These are phyloP conservation scores for Phrynocephalus versicolor DNA, from an alignment of 2,113 vertebrate species.

Conservation along the genomic window DNA sequence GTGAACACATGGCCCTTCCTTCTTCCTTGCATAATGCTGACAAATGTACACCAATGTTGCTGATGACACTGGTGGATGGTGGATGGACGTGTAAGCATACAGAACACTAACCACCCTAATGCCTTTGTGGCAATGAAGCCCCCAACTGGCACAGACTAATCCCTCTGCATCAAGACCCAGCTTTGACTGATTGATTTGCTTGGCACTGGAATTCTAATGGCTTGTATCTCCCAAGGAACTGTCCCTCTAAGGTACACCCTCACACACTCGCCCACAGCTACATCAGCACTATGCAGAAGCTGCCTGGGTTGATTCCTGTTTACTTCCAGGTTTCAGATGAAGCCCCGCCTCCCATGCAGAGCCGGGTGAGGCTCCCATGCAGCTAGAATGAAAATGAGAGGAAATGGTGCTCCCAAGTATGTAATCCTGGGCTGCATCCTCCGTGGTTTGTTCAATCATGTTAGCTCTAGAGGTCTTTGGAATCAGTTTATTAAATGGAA, in stretches of 20 bases:
- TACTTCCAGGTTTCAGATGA: too few species aligned
- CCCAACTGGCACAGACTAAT: not conserved
- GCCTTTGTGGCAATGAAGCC: not conserved
- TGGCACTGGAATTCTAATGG: not conserved
- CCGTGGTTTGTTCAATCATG: not conserved
- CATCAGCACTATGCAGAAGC: too few species aligned
- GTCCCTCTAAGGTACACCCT: too few species aligned
- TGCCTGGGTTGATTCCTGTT: too few species aligned
- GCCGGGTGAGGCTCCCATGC: too few species aligned
- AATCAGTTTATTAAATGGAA: not conserved
- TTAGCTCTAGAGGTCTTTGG: not conserved
- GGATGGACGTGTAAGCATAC: not conserved
- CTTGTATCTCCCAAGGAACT: not conserved
- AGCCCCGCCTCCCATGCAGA: too few species aligned
- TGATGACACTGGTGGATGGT: not conserved
- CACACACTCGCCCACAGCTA: too few species aligned
- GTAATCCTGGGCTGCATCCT: not conserved
- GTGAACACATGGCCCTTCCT: not conserved
- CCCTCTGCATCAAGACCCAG: not conserved
- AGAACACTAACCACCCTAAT: not conserved
- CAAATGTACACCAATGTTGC: not conserved
- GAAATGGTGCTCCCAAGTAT: too few species aligned
- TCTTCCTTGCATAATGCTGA: not conserved
- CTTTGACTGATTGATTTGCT: not conserved
- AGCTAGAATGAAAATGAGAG: too few species aligned